phyloP scores from a whole-genome alignment of 2,113 vertebrate genomes.

The Marmota flaviventris region DNA sequence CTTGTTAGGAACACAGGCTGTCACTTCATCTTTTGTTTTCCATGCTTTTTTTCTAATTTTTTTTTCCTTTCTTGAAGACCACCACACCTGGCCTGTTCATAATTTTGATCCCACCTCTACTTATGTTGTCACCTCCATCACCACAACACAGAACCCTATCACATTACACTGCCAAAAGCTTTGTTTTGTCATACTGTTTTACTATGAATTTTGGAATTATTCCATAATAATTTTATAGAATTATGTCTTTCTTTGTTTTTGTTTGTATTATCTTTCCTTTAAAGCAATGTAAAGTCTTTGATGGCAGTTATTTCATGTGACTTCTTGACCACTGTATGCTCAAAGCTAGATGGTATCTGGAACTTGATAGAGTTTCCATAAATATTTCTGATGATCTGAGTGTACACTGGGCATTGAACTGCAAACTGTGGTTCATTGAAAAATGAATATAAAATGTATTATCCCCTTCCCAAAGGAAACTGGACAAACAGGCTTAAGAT shows the following conservation, averaged over 20 bases:
- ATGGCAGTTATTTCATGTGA: background rate
- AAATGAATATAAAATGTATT: slow-evolving; percentile 13
- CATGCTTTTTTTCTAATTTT: background rate
- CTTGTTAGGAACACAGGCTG: background rate
- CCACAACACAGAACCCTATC: too few species aligned
- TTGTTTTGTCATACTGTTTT: too few species aligned
- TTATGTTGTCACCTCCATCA: too few species aligned
- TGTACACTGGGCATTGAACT: background rate
- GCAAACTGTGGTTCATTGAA: background rate
- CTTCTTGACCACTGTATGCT: background rate
- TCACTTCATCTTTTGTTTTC: background rate
- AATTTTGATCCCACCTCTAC: too few species aligned
- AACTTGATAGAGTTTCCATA: background rate
- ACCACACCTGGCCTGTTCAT: too few species aligned
- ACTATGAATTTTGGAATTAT: too few species aligned
- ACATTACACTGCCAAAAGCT: too few species aligned
- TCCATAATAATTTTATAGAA: too few species aligned
- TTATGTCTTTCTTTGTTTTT: too few species aligned
- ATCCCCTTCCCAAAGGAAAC: background rate
- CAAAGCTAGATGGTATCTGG: background rate
- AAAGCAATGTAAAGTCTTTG: background rate
- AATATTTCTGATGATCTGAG: background rate
- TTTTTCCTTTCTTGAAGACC: background rate
- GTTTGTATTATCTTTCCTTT: background rate
- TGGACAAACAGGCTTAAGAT: background rate